Conservation (phyloP, 2,797 vertebrate genomes). For the Anguilla anguilla region DNA sequence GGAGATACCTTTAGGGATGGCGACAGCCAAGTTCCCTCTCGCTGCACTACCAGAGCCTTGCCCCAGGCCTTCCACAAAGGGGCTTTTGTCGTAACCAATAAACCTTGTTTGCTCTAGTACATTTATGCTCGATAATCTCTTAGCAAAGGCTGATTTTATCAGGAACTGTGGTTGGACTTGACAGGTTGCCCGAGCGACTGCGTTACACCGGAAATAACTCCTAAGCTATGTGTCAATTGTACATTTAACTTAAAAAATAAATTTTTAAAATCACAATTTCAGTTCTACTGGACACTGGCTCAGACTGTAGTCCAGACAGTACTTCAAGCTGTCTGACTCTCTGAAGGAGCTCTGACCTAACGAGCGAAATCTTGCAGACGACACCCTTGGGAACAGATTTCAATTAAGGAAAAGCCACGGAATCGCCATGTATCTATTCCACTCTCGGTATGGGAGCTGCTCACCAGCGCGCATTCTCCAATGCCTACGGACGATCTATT, state of each 20-base stretch:
- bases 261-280: constrained; percentile 28
- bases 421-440: constrained; percentile 31
- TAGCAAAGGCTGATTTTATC: constrained; percentile 28
- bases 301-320: constrained; percentile 17
- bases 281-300: background rate
- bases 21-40: background rate
- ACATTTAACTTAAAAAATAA: constrained; percentile 45
- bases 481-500: constrained; percentile 28
- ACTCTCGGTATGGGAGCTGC: background rate
- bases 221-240: constrained; percentile 42
- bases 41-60: background rate
- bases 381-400: constrained; percentile 53
- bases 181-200: constrained; percentile 47
- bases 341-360: constrained; percentile 38
- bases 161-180: constrained; percentile 15
- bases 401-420: constrained; percentile 56
- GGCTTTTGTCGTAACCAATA: background rate
- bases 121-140: background rate
- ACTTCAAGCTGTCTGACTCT: constrained; percentile 39
- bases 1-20: background rate
- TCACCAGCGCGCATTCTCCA: background rate
- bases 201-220: constrained; percentile 35
- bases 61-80: background rate
- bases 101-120: background rate
- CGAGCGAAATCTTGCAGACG: constrained; percentile 50